phyloP scores from a whole-genome alignment of 2,113 vertebrate genomes.

The Callopanchax toddi region DNA sequence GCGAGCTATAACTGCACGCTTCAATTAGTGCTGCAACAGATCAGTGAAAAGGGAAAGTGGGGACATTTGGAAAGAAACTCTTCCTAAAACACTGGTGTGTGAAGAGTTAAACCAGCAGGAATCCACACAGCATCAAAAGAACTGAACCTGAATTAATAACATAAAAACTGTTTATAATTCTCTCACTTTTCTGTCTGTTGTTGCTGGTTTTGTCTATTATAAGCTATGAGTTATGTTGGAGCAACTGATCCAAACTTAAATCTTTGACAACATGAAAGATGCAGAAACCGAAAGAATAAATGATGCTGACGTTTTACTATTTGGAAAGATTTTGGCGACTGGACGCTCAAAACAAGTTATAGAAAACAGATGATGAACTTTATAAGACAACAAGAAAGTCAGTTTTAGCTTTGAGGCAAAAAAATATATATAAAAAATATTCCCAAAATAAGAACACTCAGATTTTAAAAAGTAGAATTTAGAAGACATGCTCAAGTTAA shows the following conservation, averaged over 20 bases:
- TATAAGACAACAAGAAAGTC: not conserved
- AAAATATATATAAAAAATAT: not conserved
- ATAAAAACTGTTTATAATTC: too few relatives aligned
- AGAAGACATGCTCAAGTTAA: too few relatives aligned
- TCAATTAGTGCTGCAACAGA: conserved; percentile 30
- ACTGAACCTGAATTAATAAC: too few relatives aligned
- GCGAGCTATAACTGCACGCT: too few relatives aligned
- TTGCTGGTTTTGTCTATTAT: not conserved
- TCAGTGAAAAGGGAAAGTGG: conserved; percentile 28
- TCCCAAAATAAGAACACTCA: too few relatives aligned
- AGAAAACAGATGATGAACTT: not conserved
- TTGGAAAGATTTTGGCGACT: not conserved
- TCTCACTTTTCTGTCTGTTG: not conserved
- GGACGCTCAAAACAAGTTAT: not conserved
- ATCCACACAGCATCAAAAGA: conserved; percentile 9
- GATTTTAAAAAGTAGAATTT: too few relatives aligned
- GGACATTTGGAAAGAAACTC: conserved; percentile 28
- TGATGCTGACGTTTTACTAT: not conserved
- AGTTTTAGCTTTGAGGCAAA: not conserved
- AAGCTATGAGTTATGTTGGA: not conserved
- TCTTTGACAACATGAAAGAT: conserved; percentile 1
- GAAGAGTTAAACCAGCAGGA: conserved; percentile 11
- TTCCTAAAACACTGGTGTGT: conserved; percentile 26
- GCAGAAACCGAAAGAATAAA: not conserved
- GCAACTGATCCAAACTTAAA: not conserved